Conservation (phyloP, 92 coral and sea anemone genomes). For the Hydrozoanthus gracilis region DNA sequence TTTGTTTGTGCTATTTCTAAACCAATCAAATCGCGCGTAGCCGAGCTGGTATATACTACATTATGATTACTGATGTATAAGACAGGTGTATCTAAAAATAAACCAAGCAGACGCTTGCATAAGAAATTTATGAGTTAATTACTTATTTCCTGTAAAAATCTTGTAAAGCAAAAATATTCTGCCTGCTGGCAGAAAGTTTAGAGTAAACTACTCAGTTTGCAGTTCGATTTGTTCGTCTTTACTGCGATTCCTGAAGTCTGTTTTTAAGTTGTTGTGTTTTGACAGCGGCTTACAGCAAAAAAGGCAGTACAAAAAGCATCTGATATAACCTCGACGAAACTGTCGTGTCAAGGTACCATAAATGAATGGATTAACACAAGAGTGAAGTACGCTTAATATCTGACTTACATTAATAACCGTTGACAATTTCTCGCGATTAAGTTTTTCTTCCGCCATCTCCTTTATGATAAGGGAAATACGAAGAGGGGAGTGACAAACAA, state of each 20-base stretch:
- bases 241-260: too few relatives aligned
- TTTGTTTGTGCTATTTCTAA: not conserved
- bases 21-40: too few relatives aligned
- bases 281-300: not conserved
- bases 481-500: slow-evolving; percentile 23
- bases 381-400: not conserved
- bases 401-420: not conserved
- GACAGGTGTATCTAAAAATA: not conserved
- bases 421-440: too few relatives aligned
- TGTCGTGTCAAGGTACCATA: slow-evolving; percentile 26
- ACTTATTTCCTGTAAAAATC: too few relatives aligned
- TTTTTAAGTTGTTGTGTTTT: too few relatives aligned
- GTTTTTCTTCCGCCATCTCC: too few relatives aligned
- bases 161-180: too few relatives aligned
- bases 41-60: not conserved
- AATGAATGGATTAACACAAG: slow-evolving; percentile 25
- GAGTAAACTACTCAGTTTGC: too few relatives aligned
- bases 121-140: too few relatives aligned
- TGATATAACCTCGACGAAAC: slow-evolving; percentile 31
- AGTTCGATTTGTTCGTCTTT: too few relatives aligned
- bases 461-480: not conserved
- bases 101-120: not conserved
- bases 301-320: slow-evolving; percentile 24
- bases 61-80: not conserved
- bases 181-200: too few relatives aligned